These are phyloP conservation scores for Crenichthys baileyi DNA, from an alignment of 2,797 vertebrate species.

Conservation along the genomic window DNA sequence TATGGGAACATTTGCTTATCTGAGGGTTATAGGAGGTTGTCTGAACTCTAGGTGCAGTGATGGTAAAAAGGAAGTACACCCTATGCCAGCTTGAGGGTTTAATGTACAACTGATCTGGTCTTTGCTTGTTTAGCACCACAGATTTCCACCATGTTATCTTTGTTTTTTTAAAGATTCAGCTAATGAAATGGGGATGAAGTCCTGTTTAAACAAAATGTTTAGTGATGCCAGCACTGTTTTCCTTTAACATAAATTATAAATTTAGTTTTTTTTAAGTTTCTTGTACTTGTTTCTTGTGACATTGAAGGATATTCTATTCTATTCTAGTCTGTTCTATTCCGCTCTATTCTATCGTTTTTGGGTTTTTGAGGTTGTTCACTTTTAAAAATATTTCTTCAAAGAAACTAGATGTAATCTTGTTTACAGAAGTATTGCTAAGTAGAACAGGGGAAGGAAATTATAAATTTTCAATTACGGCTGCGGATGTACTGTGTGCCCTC, in stretches of 20 bases:
- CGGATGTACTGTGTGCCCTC: slow-evolving; percentile 60
- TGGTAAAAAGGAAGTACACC: not conserved
- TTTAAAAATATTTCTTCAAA: slow-evolving; percentile 2
- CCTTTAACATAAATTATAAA: not conserved
- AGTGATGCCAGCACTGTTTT: slow-evolving; percentile 28
- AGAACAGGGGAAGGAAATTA: slow-evolving; percentile 49
- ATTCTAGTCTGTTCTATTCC: no score
- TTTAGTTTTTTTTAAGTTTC: no score
- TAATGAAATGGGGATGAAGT: not conserved
- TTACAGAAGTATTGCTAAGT: slow-evolving; percentile 31
- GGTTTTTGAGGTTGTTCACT: slow-evolving; percentile 25
- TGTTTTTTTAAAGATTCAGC: not conserved
- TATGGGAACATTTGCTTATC: not conserved
- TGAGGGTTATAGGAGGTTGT: not conserved
- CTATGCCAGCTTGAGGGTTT: not conserved
- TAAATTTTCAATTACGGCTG: slow-evolving; percentile 67
- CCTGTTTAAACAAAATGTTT: not conserved
- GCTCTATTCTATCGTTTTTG: not conserved
- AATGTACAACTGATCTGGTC: not conserved
- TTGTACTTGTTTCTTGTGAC: no score
- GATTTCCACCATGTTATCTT: not conserved
- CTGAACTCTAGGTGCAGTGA: not conserved
- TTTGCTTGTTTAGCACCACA: not conserved
- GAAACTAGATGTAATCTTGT: slow-evolving; percentile 8
- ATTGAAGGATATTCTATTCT: no score